These are phyloP conservation scores for Takifugu rubripes DNA, from an alignment of 2,797 vertebrate species.

Conservation along the genomic window DNA sequence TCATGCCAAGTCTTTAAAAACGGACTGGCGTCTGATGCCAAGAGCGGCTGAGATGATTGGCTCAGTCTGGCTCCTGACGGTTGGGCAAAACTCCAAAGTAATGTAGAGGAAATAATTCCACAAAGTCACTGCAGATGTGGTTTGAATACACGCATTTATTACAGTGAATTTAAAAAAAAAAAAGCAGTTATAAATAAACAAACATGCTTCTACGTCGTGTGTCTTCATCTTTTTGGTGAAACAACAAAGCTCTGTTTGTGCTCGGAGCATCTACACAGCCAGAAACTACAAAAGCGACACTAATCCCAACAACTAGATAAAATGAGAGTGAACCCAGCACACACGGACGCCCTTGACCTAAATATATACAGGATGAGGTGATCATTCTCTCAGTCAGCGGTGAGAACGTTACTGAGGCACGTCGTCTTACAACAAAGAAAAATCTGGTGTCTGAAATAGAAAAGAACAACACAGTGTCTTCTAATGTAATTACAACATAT, in stretches of 20 bases:
- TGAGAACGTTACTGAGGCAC: constrained; percentile 67
- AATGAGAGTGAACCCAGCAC: constrained; percentile 40
- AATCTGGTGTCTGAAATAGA: constrained; percentile 27
- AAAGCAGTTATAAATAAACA: constrained; percentile 47
- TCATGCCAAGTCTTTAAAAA: constrained; percentile 39
- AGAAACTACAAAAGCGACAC: constrained; percentile 46
- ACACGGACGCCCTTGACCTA: constrained; percentile 48
- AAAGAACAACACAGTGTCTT: constrained; percentile 36
- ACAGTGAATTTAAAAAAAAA: constrained; percentile 52
- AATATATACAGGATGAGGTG: constrained; percentile 56
- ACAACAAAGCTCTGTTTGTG: constrained; percentile 31
- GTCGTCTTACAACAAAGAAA: constrained; percentile 42
- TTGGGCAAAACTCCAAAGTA: constrained; percentile 10
- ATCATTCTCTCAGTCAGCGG: constrained; percentile 54
- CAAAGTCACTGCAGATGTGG: neutral
- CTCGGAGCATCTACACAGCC: constrained; percentile 35
- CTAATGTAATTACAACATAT: constrained; percentile 16
- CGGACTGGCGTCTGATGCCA: constrained; percentile 19
- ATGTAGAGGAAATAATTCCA: constrained; percentile 6
- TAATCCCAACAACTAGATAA: constrained; percentile 57
- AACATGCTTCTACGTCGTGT: constrained; percentile 30
- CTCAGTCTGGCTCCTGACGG: constrained; percentile 3
- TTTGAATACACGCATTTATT: constrained; percentile 67
- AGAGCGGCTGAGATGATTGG: constrained; percentile 31
- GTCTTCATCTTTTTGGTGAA: constrained; percentile 24